Evolutionary conservation across 2,888 invertebrate genomes (phyloP).

Genomic region (Rhogogaster chlorosoma): DNA sequence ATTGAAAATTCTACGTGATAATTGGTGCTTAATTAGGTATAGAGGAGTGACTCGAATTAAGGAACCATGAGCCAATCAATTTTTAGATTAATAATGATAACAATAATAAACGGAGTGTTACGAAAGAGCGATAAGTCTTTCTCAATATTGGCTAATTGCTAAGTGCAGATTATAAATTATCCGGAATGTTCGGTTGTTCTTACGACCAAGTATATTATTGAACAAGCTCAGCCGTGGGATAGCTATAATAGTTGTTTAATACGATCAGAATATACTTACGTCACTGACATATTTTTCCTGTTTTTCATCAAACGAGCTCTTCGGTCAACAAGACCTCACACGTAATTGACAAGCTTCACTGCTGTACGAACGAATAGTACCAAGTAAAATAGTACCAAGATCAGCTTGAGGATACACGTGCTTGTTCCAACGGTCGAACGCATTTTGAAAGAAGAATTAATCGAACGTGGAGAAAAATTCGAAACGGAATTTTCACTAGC

Average conservation of each 20-base stretch:
- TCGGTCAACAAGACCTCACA: not conserved
- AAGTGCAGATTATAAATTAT: not conserved
- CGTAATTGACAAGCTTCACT: conserved; percentile 23
- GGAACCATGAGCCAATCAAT: not conserved
- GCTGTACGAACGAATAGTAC: conserved; percentile 28
- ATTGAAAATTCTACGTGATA: not conserved
- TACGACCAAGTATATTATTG: not conserved
- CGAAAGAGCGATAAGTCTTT: not conserved
- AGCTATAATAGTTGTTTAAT: not conserved
- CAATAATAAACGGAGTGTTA: not conserved
- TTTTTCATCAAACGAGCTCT: not conserved
- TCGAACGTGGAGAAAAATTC: not conserved
- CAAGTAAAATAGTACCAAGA: conserved; percentile 15
- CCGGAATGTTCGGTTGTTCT: not conserved
- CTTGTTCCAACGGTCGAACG: not conserved
- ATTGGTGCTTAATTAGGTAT: not conserved
- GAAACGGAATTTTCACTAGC: not conserved
- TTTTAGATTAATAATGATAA: not conserved
- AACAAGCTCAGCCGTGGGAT: not conserved
- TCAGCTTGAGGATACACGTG: conserved; percentile 32
- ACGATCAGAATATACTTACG: conserved; percentile 12
- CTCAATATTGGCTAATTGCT: not conserved
- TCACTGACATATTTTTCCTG: conserved; percentile 27
- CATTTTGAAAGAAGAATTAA: not conserved
- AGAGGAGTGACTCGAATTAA: too few species aligned